A percentile compares a stretch with the other conserved stretches of the same genome.
Conservation (phyloP, 2,797 vertebrate species). For the Acropternis orthonyx region DNA sequence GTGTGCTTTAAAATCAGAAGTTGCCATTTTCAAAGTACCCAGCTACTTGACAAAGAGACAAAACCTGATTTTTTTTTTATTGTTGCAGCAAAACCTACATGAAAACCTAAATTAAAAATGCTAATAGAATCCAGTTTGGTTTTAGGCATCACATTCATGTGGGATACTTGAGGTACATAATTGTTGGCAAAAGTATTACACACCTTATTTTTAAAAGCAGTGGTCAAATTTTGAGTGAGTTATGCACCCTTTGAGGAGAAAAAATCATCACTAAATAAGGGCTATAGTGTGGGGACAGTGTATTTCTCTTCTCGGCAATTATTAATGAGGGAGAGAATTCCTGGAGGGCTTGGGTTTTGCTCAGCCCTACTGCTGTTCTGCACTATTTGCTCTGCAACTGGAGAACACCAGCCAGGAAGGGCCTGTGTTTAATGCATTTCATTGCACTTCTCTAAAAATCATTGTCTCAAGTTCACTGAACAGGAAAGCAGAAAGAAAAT, state of each 20-base stretch:
- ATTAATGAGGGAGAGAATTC: constrained; percentile 21
- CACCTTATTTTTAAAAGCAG: neutral
- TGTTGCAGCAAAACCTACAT: neutral
- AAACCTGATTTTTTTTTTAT: neutral
- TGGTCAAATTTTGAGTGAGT: neutral
- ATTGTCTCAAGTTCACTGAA: constrained; percentile 23
- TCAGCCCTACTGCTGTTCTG: constrained; percentile 18
- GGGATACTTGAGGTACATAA: neutral
- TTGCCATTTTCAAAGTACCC: neutral
- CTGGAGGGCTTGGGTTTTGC: constrained; percentile 11
- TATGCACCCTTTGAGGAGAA: neutral
- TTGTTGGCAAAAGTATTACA: neutral
- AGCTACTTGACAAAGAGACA: neutral
- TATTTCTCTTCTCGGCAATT: constrained; percentile 15
- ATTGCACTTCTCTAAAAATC: neutral
- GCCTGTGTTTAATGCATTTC: constrained; percentile 21
- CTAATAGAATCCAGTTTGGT: neutral
- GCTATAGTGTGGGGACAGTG: neutral
- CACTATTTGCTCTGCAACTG: constrained; percentile 33
- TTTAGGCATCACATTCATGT: neutral
- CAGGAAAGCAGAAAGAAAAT: constrained; percentile 28
- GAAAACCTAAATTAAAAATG: neutral
- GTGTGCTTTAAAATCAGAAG: neutral
- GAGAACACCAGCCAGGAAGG: neutral
- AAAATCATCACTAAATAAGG: neutral